These are phyloP conservation scores for Microcebus griseorufus DNA, from an alignment of 2,113 vertebrate genomes.

Conservation along the genomic window DNA sequence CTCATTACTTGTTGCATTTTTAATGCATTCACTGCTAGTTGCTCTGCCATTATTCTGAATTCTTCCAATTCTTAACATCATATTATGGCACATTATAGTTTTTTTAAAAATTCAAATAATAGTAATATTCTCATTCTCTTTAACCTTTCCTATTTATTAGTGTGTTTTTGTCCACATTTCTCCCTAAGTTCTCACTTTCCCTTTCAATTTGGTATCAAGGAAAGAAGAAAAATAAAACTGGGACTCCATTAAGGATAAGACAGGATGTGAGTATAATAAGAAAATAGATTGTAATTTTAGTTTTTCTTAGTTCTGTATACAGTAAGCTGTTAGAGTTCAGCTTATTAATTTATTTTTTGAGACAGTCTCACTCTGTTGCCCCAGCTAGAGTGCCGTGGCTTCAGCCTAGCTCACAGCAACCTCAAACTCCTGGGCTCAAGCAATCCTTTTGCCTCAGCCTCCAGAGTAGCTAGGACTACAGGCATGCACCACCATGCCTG, in stretches of 20 bases:
- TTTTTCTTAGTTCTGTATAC: slow-evolving; percentile 33
- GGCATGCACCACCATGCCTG: too few relatives aligned
- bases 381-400: too few relatives aligned
- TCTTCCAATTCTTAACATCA: not conserved
- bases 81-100: not conserved
- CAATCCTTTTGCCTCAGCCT: too few relatives aligned
- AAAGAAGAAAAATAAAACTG: slow-evolving; percentile 22
- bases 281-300: slow-evolving; percentile 49
- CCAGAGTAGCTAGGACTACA: too few relatives aligned
- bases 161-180: not conserved
- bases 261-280: not conserved
- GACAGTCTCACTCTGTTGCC: too few relatives aligned
- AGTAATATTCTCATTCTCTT: not conserved
- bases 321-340: slow-evolving; percentile 37
- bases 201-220: not conserved
- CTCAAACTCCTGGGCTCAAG: too few relatives aligned
- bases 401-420: too few relatives aligned
- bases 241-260: not conserved
- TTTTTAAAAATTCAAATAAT: not conserved
- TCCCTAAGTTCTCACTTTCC: not conserved
- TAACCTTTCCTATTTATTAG: not conserved
- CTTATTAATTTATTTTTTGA: not conserved
- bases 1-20: not conserved
- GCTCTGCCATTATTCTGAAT: not conserved
- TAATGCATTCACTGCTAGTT: not conserved